A percentile compares a stretch with the other conserved stretches of the same genome.
Evolutionary conservation across 2,888 invertebrate species (phyloP).

Genomic region (Listrodromus nycthemerus): DNA sequence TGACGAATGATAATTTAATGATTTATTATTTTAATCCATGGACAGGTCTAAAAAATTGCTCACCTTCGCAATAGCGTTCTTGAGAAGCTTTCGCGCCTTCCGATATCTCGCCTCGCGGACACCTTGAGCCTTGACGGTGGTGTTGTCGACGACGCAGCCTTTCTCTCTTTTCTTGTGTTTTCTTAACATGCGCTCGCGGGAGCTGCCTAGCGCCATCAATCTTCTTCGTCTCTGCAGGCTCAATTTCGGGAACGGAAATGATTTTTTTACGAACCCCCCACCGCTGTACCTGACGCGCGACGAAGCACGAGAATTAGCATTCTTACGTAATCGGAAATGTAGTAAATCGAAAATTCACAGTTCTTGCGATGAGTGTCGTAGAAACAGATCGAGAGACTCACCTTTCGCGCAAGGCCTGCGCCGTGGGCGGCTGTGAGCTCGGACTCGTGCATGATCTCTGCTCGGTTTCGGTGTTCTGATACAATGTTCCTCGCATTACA

Average conservation of each 20-base stretch:
- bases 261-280: constrained; percentile 87
- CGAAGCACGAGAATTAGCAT: constrained; percentile 61
- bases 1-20: background rate
- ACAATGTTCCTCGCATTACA: constrained; percentile 80
- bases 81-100: constrained; percentile 84
- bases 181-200: constrained; percentile 82
- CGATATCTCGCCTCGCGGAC: constrained; percentile 81
- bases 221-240: constrained; percentile 85
- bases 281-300: constrained; percentile 83
- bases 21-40: background rate
- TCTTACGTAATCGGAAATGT: constrained; percentile 10
- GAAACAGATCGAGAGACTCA: constrained; percentile 64
- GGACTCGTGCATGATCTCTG: constrained; percentile 79
- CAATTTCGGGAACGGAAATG: constrained; percentile 86
- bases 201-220: constrained; percentile 84
- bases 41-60: constrained; percentile 18
- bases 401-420: constrained; percentile 81
- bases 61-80: constrained; percentile 85
- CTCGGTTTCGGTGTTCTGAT: constrained; percentile 80
- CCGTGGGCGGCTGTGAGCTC: constrained; percentile 75
- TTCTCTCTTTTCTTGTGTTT: constrained; percentile 83
- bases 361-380: background rate
- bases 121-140: constrained; percentile 78
- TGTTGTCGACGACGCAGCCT: constrained; percentile 73
- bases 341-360: background rate